These are phyloP conservation scores for Parnassius apollo DNA, from an alignment of 2,888 invertebrate genomes.

Conservation along the genomic window DNA sequence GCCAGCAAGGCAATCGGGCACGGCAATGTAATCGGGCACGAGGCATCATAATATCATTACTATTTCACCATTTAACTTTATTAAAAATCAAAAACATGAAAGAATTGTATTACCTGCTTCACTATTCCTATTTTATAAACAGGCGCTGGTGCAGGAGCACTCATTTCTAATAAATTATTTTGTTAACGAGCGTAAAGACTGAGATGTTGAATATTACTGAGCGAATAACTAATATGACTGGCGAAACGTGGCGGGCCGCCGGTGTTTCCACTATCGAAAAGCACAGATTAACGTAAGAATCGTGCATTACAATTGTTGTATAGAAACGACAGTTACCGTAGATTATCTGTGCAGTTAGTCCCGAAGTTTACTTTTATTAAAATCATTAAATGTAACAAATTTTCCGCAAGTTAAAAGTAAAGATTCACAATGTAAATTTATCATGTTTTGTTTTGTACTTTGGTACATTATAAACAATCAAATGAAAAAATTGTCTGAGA, in stretches of 20 bases:
- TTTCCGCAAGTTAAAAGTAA: not conserved
- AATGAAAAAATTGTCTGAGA: no score
- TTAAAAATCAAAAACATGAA: slow-evolving; percentile 37
- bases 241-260: slow-evolving; percentile 63
- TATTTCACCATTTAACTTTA: slow-evolving; percentile 31
- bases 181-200: slow-evolving; percentile 47
- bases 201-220: slow-evolving; percentile 56
- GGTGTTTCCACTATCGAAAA: slow-evolving; percentile 60
- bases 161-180: slow-evolving; percentile 60
- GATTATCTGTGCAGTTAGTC: no score
- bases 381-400: slow-evolving; percentile 1
- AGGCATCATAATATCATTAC: slow-evolving; percentile 43
- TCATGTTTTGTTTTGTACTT: not conserved
- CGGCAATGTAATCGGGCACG: slow-evolving; percentile 54
- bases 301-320: not conserved
- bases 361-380: not conserved
- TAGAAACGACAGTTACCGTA: no score
- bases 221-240: slow-evolving; percentile 58
- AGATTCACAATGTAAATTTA: not conserved
- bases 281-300: slow-evolving; percentile 16
- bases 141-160: slow-evolving; percentile 64
- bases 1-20: slow-evolving; percentile 79
- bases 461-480: not conserved
- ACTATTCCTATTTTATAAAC: slow-evolving; percentile 71
- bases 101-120: slow-evolving; percentile 69